phyloP scores from a whole-genome alignment of 2,797 vertebrate genomes.

The Sphenopsis melanotis region DNA sequence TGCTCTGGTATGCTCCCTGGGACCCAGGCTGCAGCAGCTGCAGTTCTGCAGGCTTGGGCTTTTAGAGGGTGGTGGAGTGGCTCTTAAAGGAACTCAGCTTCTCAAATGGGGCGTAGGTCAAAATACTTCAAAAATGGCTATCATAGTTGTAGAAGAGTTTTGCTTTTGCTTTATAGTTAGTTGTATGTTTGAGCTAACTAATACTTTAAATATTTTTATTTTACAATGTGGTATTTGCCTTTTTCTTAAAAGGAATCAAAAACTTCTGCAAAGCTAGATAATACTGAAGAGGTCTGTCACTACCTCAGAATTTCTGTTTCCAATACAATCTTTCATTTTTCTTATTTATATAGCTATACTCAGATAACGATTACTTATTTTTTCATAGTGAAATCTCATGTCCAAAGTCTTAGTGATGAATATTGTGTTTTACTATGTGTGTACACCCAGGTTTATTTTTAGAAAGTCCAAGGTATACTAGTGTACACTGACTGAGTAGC shows the following conservation, averaged over 20 bases:
- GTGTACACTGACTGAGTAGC: background rate
- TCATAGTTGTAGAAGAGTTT: accelerated
- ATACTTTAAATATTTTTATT: background rate
- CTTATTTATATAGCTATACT: background rate
- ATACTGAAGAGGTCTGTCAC: background rate
- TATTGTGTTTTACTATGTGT: background rate
- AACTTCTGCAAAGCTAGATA: background rate
- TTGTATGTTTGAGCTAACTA: background rate
- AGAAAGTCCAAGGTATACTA: background rate
- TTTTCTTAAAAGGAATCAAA: background rate
- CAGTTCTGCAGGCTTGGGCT: background rate
- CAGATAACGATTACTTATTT: background rate
- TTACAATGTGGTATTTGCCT: background rate
- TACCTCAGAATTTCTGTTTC: background rate
- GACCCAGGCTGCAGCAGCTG: background rate
- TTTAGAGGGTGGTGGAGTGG: background rate
- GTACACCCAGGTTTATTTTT: background rate
- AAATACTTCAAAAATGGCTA: background rate
- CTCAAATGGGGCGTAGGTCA: background rate
- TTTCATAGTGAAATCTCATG: background rate
- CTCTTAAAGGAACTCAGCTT: background rate
- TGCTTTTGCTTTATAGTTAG: background rate
- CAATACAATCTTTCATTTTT: background rate
- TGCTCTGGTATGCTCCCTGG: conserved; percentile 14
- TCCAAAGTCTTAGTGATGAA: background rate